Evolutionary conservation across 30 jellyfish, hydroid and myxozoan genomes (phyloP).

Genomic region (Morbakka virulenta): DNA sequence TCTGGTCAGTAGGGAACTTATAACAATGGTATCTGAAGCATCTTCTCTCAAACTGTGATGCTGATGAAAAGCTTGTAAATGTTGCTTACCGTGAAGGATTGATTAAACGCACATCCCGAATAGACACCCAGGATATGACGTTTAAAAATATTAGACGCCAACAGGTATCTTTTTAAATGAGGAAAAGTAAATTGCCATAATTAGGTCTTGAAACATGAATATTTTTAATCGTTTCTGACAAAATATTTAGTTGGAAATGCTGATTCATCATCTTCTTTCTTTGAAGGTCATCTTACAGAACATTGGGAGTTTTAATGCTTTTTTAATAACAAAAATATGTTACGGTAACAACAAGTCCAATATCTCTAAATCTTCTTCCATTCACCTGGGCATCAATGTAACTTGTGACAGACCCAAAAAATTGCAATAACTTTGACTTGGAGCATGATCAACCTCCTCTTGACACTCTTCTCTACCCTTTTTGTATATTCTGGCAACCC

Average conservation of each 20-base stretch:
- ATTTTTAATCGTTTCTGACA: not conserved
- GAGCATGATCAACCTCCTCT: not conserved
- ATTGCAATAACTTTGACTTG: no score
- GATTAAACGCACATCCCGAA: no score
- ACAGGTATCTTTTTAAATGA: not conserved
- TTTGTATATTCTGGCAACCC: not conserved
- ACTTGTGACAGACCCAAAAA: no score
- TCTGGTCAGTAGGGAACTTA: no score
- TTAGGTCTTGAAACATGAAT: not conserved
- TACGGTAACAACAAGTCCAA: not conserved
- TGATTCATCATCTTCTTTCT: not conserved
- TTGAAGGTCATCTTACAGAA: not conserved
- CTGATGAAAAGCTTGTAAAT: no score
- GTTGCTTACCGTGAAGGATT: no score
- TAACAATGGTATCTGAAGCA: no score
- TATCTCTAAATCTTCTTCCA: not conserved
- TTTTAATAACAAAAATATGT: not conserved
- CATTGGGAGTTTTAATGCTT: no score
- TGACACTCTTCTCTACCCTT: not conserved
- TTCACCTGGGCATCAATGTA: no score
- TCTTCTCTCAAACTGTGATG: no score
- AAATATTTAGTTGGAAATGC: no score
- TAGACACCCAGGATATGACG: not conserved
- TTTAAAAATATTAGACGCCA: not conserved
- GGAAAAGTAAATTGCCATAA: not conserved